Conservation (phyloP, 2,113 vertebrate genomes). For the Pteronura brasiliensis region DNA sequence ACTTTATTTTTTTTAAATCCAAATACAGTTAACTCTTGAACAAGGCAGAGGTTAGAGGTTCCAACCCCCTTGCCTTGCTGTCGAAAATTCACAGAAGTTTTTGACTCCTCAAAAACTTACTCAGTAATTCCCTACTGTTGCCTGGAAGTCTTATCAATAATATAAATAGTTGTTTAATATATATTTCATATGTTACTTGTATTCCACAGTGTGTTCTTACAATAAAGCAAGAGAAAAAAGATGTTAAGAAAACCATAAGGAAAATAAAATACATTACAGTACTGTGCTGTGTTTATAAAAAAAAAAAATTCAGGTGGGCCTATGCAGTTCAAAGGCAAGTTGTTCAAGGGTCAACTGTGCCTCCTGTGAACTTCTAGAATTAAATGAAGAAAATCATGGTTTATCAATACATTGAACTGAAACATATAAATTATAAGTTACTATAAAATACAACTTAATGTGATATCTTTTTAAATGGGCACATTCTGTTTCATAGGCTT, state of each 20-base stretch:
- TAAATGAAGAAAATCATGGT: slow-evolving; percentile 31
- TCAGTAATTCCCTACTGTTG: background rate
- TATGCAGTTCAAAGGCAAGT: background rate
- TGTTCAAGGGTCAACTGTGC: background rate
- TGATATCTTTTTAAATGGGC: background rate
- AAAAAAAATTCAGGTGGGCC: background rate
- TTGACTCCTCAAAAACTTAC: background rate
- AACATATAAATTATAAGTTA: slow-evolving; percentile 9
- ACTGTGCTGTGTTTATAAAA: background rate
- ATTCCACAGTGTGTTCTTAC: background rate
- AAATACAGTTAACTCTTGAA: background rate
- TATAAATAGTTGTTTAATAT: background rate
- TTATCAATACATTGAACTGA: background rate
- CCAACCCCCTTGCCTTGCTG: background rate
- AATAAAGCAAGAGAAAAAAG: background rate
- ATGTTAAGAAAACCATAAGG: background rate
- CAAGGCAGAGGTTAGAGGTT: background rate
- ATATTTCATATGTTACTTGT: background rate
- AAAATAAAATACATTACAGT: background rate
- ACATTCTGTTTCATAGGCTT: slow-evolving; percentile 21
- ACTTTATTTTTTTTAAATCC: background rate
- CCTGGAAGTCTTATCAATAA: background rate
- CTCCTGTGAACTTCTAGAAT: background rate
- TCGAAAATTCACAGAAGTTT: background rate
- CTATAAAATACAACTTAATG: background rate